Evolutionary conservation across 2,888 invertebrate genomes (phyloP).

Genomic region (Phyllotreta cruciferae): DNA sequence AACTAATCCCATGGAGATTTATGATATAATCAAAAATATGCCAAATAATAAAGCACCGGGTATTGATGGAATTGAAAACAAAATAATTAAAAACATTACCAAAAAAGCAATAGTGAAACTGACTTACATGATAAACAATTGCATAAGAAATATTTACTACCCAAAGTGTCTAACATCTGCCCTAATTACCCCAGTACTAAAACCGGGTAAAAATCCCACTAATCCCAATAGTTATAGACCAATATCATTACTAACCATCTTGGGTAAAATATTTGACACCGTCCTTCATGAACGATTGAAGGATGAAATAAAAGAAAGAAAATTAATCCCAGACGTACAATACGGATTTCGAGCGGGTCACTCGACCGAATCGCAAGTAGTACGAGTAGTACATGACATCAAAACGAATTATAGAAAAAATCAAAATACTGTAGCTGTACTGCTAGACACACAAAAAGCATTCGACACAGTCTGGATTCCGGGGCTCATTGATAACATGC

Average conservation of each 20-base stretch:
- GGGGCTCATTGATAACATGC: no score
- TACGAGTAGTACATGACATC: no score
- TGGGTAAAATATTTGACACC: conserved; percentile 42
- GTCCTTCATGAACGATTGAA: conserved; percentile 23
- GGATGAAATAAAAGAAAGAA: background rate
- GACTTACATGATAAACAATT: background rate
- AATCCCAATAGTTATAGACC: conserved; percentile 37
- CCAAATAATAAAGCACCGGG: conserved; percentile 18
- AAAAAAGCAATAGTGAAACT: background rate
- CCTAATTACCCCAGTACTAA: conserved; percentile 12
- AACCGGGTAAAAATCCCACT: conserved; percentile 10
- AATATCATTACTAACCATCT: conserved; percentile 32
- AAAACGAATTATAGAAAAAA: no score
- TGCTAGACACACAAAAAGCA: no score
- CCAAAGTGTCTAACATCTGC: conserved; percentile 14
- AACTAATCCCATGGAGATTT: no score
- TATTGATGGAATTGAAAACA: background rate
- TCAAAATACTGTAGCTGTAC: no score
- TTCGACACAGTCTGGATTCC: no score
- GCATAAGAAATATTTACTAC: background rate
- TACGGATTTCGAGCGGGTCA: conserved; percentile 6
- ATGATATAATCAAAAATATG: no score
- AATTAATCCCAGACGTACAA: background rate
- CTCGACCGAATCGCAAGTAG: background rate
- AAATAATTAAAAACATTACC: background rate